Conservation (phyloP, 2,797 vertebrate genomes). For the Melanotaenia boesemani region DNA sequence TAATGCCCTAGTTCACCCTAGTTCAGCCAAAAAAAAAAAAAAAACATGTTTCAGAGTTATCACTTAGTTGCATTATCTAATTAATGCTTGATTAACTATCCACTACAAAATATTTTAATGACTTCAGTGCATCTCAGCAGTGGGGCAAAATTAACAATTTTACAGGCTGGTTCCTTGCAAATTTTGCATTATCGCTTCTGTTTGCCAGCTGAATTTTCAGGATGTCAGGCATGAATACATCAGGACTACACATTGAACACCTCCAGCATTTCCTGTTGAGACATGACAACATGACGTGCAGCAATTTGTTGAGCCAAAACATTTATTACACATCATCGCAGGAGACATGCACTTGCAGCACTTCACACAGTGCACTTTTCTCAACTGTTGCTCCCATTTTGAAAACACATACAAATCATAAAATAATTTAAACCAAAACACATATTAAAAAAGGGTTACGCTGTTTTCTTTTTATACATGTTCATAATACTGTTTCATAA, state of each 20-base stretch:
- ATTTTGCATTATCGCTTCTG: neutral
- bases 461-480: constrained; percentile 61
- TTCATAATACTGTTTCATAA: constrained; percentile 72
- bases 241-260: constrained; percentile 33
- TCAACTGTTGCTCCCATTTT: constrained; percentile 60
- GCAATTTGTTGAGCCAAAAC: constrained; percentile 68
- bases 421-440: constrained; percentile 80
- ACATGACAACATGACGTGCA: constrained; percentile 46
- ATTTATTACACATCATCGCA: constrained; percentile 78
- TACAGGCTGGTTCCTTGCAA: constrained; percentile 8
- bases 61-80: constrained; percentile 17
- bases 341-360: constrained; percentile 78
- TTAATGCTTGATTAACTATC: constrained; percentile 29
- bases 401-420: constrained; percentile 69
- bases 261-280: constrained; percentile 27
- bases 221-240: constrained; percentile 8
- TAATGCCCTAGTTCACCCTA: constrained; percentile 13
- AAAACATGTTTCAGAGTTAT: constrained; percentile 10
- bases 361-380: constrained; percentile 60
- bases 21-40: constrained; percentile 27
- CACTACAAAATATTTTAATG: constrained; percentile 37
- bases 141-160: constrained; percentile 22
- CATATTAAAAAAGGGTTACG: constrained; percentile 71
- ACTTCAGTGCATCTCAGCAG: constrained; percentile 25
- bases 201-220: constrained; percentile 18